Base-by-base conservation (phyloP, 2,113 vertebrate genomes). In the Crocuta crocuta region DNA sequence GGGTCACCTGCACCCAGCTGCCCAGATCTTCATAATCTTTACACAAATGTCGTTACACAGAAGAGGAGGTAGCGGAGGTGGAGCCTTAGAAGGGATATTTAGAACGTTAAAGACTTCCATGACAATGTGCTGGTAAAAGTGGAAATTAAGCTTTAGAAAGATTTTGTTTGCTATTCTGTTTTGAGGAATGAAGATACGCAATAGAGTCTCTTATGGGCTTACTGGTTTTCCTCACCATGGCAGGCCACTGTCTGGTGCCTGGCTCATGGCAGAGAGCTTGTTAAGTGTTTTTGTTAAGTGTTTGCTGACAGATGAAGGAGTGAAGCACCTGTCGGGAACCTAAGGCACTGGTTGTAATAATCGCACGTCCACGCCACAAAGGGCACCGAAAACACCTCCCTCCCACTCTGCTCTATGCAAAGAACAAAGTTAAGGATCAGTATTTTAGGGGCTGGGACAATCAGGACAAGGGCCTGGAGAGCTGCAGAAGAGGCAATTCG, bases 401-500 rank as follows among this genome's bases (percentile, higher is more conserved):
- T 45, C 19, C 19, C 10, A 12, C 50, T 21, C 15, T 2, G 1
- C 3, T 10, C 10, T 61, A 55, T 35, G 17, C 33, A 50, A 83
- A 78, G 1, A 21, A 15, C 33, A n/a, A 24, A 68, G 33, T 19
- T 43, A 61, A 55, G 8, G 11, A 5, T 65, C 33, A 48, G 58
- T 24, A n/a, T 35, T 31, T 11, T 8, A 73, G 70, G 12, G 31
- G 21, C n/a, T 31, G 58, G 17, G 58, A 71, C 6, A 71, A 39
- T 21, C 0, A 1, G 39, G 0, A 55, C 11, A 9, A n/a, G 12
- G 53, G 7, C 24, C 0, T 1, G 1, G 17, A 17, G 2, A 81
- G 21, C 1, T 17, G 16, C 0, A 19, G 39, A 11, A 43, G 35
- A 53, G 7, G 10, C 15, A 1, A 10, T 0, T 58, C 28, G 58